phyloP scores from a whole-genome alignment of 2,888 invertebrate genomes.

The Oscheius sp. region DNA sequence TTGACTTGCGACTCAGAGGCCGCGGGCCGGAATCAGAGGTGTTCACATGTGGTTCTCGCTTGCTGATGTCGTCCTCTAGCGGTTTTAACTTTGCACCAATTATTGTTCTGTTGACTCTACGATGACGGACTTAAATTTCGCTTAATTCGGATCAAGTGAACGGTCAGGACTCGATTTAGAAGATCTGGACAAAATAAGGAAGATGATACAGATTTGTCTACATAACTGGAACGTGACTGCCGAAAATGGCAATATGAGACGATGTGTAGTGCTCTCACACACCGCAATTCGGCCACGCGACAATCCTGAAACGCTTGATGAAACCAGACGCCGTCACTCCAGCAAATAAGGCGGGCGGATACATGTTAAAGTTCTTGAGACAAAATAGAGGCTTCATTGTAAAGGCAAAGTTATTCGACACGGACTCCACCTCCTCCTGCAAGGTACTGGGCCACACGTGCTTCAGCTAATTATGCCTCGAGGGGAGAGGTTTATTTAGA shows the following conservation, averaged over 20 bases:
- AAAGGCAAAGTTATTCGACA: not conserved
- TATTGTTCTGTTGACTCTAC: constrained; percentile 23
- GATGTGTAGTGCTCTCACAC: constrained; percentile 29
- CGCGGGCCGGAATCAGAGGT: constrained; percentile 28
- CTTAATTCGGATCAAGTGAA: not conserved
- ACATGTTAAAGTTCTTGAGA: constrained; percentile 6
- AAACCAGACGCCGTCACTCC: constrained; percentile 28
- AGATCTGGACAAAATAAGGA: not conserved
- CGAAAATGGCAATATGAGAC: constrained; percentile 28
- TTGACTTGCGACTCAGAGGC: constrained; percentile 30
- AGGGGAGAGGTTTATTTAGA: constrained; percentile 2
- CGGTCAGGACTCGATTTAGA: not conserved
- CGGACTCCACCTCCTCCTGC: no score
- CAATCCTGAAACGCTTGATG: constrained; percentile 29
- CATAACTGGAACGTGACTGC: constrained; percentile 13
- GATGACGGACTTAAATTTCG: constrained; percentile 20
- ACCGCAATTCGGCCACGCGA: constrained; percentile 27
- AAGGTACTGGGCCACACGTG: constrained; percentile 9
- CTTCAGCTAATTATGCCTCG: not conserved
- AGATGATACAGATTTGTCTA: constrained; percentile 3
- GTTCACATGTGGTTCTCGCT: constrained; percentile 30
- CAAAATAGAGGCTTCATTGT: not conserved
- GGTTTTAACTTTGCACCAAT: constrained; percentile 4
- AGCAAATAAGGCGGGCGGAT: constrained; percentile 21
- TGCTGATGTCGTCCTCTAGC: constrained; percentile 23